Evolutionary conservation across 2,888 invertebrate species (phyloP), one percentile per base, ranked within the genome.

Genomic region (Ophion ellenae): DNA sequence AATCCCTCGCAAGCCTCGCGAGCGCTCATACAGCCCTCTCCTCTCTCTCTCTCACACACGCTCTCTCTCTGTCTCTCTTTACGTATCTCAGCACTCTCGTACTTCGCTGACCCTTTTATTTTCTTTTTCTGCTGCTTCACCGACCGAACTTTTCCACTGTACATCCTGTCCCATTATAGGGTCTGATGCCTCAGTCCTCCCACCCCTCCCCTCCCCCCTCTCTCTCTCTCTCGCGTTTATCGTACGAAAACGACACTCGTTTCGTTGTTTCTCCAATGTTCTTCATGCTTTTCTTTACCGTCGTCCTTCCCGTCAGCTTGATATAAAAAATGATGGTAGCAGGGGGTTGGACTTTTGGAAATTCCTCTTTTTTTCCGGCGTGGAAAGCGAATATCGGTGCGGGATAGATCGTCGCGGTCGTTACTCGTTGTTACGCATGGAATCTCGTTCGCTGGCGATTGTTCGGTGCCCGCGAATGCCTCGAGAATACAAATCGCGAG

Each of bases 21-120:
- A 17, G 24, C 45, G 11, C 7, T 28, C 79, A 47, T 45, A 20
- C 63, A 24, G n/a, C 73, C 40, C 57, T 57, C 57, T 69, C 11
- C 61, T 61, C 59, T 79, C 70, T 53, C 53, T 47, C 47, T 47
- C 14, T 47, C 14, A 24, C 24, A 24, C 24, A 24, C 24, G 1
- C 36, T 36, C 5, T 5, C 36, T 36, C 36, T 36, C 36, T 40
- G 53, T 17, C 64, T 66, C 64, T 36, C 66, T 83, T 74, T 74
- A 63, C 83, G 78, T 83, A 83, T 83, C 69, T 64, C 53, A 28
- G 24, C 67, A 74, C 67, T 74, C 69, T 69, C 78, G n/a, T 83
- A 83, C 66, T 73, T 59, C 53, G 32, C 66, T 57, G 20, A 57
- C 63, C 63, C 70, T 83, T 81, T 81, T 70, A 36, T 36, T 61